Percentiles rank a stretch among this genome's conserved stretches.
These are phyloP conservation scores for Palythoa caribaeorum DNA, from an alignment of 92 coral and sea anemone species.

Conservation along the genomic window DNA sequence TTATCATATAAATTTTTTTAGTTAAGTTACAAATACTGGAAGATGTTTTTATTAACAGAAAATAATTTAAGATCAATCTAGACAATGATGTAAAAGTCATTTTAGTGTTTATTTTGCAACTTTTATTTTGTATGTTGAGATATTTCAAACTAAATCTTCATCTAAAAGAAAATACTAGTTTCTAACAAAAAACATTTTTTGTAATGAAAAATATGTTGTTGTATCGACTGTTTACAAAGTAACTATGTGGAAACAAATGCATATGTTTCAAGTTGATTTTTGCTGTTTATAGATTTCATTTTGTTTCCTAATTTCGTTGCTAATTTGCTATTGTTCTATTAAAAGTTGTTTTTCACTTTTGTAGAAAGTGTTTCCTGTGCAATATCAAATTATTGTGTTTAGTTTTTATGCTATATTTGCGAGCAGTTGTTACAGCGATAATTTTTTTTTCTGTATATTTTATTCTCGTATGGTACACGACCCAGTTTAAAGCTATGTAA, in stretches of 20 bases:
- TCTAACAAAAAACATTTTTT: no score
- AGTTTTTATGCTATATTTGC: neutral
- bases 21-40: no score
- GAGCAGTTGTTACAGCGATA: neutral
- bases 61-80: neutral
- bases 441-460: neutral
- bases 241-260: no score
- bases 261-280: no score
- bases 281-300: neutral
- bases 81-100: neutral
- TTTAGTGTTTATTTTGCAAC: no score
- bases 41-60: neutral
- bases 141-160: no score
- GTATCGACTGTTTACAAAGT: no score
- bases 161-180: no score
- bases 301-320: neutral
- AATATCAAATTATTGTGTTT: neutral
- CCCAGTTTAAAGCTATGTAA: neutral
- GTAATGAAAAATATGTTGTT: no score
- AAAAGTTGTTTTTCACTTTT: conserved; percentile 4
- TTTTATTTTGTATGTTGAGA: no score
- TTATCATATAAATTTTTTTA: no score
- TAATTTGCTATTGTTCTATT: neutral
- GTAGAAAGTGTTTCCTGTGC: conserved; percentile 2
- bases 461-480: neutral